Conservation (phyloP, 1,140 invertebrate species). For the Atopsyche davidsoni region DNA sequence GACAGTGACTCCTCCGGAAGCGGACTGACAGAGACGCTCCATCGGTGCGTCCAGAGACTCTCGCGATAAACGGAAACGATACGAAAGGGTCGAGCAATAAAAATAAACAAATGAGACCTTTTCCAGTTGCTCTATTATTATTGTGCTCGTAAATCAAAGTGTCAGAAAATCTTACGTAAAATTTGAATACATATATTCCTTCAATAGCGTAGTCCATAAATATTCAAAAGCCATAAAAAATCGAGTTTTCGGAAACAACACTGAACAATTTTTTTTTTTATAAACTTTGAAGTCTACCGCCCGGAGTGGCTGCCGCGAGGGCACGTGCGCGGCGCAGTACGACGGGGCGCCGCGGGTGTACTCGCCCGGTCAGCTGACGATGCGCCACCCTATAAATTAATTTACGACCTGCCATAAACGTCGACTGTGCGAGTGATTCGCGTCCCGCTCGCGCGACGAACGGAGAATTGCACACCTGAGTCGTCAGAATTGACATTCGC, state of each 20-base stretch:
- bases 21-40: too few species aligned
- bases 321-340: constrained; percentile 9
- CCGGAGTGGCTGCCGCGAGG: not conserved
- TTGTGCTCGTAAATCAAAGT: constrained; percentile 2
- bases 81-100: too few species aligned
- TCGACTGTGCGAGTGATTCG: constrained; percentile 1
- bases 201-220: constrained; percentile 10
- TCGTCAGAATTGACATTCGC: too few species aligned
- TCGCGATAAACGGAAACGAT: too few species aligned
- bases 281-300: not conserved
- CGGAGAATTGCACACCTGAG: not conserved
- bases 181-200: constrained; percentile 10
- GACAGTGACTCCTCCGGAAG: too few species aligned
- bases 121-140: too few species aligned
- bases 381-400: constrained; percentile 6
- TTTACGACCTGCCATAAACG: constrained; percentile 12
- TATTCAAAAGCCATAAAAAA: not conserved
- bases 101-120: too few species aligned
- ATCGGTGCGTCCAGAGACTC: too few species aligned
- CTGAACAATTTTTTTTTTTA: too few species aligned
- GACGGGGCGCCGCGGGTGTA: not conserved
- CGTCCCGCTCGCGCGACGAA: constrained; percentile 1
- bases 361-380: not conserved
- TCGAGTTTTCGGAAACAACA: constrained; percentile 7
- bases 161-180: constrained; percentile 7